phyloP scores from a whole-genome alignment of 2,888 invertebrate genomes.

The Aporophyla nigra region DNA sequence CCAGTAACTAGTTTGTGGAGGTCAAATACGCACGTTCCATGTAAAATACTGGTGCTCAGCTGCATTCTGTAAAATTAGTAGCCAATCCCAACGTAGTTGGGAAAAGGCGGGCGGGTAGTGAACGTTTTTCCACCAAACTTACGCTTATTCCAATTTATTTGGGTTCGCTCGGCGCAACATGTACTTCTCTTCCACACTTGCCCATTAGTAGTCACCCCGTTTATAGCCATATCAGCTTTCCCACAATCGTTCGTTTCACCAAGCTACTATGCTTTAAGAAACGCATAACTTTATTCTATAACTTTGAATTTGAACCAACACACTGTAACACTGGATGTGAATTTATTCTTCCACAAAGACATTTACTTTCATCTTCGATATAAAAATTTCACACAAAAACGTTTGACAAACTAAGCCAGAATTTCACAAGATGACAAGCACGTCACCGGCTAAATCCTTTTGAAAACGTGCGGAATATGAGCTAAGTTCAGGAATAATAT shows the following conservation, averaged over 20 bases:
- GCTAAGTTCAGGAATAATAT: slow-evolving; percentile 13
- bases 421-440: slow-evolving; percentile 15
- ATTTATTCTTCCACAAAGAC: background rate
- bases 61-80: too few relatives aligned
- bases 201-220: too few relatives aligned
- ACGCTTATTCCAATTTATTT: too few relatives aligned
- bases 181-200: too few relatives aligned
- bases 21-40: too few relatives aligned
- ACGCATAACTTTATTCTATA: background rate
- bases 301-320: background rate
- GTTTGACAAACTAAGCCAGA: slow-evolving; percentile 7
- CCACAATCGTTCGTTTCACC: background rate
- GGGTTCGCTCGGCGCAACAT: too few relatives aligned
- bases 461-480: slow-evolving; percentile 1
- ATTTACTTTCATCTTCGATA: background rate
- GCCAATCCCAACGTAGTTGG: too few relatives aligned
- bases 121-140: too few relatives aligned
- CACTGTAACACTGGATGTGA: background rate
- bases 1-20: too few relatives aligned
- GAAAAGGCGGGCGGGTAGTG: too few relatives aligned
- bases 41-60: too few relatives aligned
- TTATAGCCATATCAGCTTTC: too few relatives aligned
- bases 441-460: background rate
- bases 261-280: background rate
- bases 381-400: background rate